phyloP scores from a whole-genome alignment of 1,140 invertebrate species.

The Lepidurus arcticus region DNA sequence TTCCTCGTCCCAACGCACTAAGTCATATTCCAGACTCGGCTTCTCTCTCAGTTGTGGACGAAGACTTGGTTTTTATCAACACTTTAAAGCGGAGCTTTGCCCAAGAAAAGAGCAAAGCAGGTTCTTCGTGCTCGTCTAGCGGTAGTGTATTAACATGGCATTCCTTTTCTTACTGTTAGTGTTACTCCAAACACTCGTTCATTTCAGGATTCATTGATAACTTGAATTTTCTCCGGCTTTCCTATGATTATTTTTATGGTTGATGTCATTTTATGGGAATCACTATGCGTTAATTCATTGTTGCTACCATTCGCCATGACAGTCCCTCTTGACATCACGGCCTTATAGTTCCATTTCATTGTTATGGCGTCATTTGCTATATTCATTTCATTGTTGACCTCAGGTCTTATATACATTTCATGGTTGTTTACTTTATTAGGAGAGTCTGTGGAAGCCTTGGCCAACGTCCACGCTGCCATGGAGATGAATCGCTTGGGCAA shows the following conservation, averaged over 20 bases:
- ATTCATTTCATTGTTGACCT: background rate
- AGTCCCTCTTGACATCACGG: no score
- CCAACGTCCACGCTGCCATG: constrained; percentile 71
- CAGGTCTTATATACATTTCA: background rate
- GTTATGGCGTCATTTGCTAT: no score
- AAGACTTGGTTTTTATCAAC: background rate
- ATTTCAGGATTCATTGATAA: no score
- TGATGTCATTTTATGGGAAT: no score
- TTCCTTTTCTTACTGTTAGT: no score
- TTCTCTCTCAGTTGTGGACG: background rate
- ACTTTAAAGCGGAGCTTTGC: background rate
- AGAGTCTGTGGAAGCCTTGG: constrained; percentile 62
- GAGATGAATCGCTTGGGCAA: constrained; percentile 77
- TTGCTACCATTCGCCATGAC: no score
- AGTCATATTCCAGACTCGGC: background rate
- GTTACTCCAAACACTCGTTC: no score
- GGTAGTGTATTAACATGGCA: background rate
- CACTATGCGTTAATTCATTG: no score
- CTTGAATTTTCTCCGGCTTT: no score
- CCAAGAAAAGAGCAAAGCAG: background rate
- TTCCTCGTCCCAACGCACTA: background rate
- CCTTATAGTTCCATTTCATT: no score
- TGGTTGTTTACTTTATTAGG: constrained; percentile 34
- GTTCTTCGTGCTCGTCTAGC: background rate
- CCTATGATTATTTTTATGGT: no score